These are phyloP conservation scores for Thaleichthys pacificus DNA, from an alignment of 2,797 vertebrate species.

Conservation along the genomic window DNA sequence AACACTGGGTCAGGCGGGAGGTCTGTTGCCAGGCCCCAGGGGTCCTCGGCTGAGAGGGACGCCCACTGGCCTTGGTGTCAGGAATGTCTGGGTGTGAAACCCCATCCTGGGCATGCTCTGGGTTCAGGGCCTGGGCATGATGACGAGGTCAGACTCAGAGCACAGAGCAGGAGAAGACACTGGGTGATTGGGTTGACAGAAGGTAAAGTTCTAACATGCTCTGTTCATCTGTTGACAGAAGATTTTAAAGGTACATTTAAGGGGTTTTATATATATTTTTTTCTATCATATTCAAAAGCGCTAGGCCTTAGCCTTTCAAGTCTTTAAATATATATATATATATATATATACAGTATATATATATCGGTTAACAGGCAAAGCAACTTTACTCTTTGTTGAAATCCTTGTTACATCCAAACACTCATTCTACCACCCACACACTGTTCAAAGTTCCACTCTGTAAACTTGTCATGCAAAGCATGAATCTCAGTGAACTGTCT, in stretches of 20 bases:
- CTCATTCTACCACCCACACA: background rate
- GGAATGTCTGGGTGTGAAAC: slow-evolving; percentile 24
- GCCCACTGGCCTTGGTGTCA: background rate
- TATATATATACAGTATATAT: no score
- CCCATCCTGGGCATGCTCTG: slow-evolving; percentile 16
- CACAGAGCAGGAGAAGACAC: background rate
- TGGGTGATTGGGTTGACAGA: background rate
- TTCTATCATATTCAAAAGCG: no score
- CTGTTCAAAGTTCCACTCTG: background rate
- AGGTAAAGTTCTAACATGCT: no score
- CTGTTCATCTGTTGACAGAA: no score
- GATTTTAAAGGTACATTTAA: no score
- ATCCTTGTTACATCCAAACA: background rate
- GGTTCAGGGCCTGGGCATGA: slow-evolving; percentile 8
- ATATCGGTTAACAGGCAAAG: background rate
- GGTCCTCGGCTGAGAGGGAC: slow-evolving; percentile 2
- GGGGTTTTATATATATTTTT: no score
- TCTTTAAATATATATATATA: no score
- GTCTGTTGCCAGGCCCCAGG: background rate
- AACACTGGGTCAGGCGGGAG: slow-evolving; percentile 1
- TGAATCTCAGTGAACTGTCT: background rate
- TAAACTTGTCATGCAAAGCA: background rate
- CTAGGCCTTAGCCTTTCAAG: no score
- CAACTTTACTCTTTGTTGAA: background rate
- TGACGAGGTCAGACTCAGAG: slow-evolving; percentile 8